Percentiles rank a stretch among this genome's conserved stretches.
phyloP scores from a whole-genome alignment of 2,113 vertebrate species.

The Sceloporus tristichus region DNA sequence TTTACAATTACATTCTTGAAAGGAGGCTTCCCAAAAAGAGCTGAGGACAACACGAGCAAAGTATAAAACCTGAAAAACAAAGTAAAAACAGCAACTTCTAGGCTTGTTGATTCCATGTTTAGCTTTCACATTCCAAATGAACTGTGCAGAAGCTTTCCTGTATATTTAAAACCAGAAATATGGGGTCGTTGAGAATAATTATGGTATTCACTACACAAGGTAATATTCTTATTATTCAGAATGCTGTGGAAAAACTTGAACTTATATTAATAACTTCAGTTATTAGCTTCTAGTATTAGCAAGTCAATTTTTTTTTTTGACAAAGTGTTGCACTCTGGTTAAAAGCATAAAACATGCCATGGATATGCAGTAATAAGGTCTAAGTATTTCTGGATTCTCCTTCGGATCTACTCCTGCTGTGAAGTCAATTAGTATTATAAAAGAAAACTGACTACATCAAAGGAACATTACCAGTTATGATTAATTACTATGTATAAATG shows the following conservation, averaged over 20 bases:
- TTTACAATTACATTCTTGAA: conserved; percentile 99
- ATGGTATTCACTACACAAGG: neutral
- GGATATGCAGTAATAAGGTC: neutral
- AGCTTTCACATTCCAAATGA: neutral
- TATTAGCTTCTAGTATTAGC: neutral
- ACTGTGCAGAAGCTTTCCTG: neutral
- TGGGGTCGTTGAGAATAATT: neutral
- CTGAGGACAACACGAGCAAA: conserved; percentile 92
- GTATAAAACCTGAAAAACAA: conserved; percentile 92
- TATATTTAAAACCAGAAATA: neutral
- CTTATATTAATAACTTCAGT: neutral
- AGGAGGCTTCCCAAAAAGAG: conserved; percentile 94
- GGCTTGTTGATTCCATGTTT: neutral
- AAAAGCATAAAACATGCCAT: neutral
- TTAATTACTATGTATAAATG: too few species aligned
- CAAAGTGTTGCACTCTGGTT: neutral
- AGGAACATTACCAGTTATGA: neutral
- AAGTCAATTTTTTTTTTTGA: neutral
- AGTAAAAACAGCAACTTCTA: neutral
- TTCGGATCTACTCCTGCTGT: too few species aligned
- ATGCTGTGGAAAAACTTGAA: neutral
- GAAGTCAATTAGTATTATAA: too few species aligned
- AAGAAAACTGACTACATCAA: neutral
- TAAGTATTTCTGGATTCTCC: neutral
- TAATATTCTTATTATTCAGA: neutral